Conservation (phyloP, 2,888 invertebrate genomes). For the Drosophila formosana region DNA sequence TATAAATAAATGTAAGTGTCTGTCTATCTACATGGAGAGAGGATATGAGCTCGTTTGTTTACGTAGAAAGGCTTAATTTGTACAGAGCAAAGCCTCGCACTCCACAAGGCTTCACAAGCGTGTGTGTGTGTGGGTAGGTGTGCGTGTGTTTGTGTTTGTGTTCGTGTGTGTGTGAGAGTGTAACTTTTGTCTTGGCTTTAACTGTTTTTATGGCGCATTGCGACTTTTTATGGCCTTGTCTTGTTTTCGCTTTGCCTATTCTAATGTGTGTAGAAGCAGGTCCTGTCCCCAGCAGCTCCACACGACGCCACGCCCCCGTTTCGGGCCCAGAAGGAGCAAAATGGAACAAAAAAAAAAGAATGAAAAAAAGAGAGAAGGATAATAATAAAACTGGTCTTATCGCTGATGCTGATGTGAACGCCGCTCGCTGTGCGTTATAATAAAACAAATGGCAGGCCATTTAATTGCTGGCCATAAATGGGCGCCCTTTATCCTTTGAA, state of each 20-base stretch:
- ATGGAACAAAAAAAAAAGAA: conserved; percentile 27
- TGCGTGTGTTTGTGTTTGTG: conserved; percentile 27
- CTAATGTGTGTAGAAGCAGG: conserved; percentile 70
- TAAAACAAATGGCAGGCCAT: conserved; percentile 84
- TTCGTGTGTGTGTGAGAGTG: conserved; percentile 31
- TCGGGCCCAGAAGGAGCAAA: conserved; percentile 10
- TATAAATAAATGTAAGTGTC: conserved; percentile 53
- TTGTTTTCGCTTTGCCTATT: conserved; percentile 72
- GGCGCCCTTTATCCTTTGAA: conserved; percentile 73
- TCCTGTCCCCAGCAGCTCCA: conserved; percentile 28
- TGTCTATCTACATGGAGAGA: conserved; percentile 46
- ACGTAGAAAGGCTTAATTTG: conserved; percentile 80
- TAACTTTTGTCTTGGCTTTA: conserved; percentile 79
- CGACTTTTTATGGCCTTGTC: conserved; percentile 81
- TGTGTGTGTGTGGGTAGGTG: conserved; percentile 20
- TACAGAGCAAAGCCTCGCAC: conserved; percentile 53
- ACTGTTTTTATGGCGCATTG: conserved; percentile 81
- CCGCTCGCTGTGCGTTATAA: conserved; percentile 68
- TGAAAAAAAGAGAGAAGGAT: conserved; percentile 65
- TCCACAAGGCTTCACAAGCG: no score
- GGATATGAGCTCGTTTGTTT: conserved; percentile 78
- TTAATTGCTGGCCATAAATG: conserved; percentile 84
- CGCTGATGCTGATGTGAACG: conserved; percentile 73
- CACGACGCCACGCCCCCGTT: conserved; percentile 40
- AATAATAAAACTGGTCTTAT: conserved; percentile 79